phyloP scores from a whole-genome alignment of 1,140 invertebrate genomes.

The Elymnias hypermnestra region DNA sequence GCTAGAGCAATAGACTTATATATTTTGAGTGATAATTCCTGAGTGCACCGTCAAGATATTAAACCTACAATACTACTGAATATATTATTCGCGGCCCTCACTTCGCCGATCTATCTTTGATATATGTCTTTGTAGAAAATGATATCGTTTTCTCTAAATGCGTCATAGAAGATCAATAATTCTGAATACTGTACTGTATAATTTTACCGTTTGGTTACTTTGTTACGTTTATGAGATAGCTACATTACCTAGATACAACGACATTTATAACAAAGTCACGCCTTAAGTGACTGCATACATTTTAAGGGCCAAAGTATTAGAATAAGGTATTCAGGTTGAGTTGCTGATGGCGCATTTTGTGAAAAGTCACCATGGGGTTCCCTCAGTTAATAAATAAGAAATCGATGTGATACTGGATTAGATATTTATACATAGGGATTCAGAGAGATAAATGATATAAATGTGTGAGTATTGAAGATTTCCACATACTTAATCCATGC shows the following conservation, averaged over 20 bases:
- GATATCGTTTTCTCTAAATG: not conserved
- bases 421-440: not conserved
- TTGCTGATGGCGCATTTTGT: not conserved
- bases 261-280: constrained; percentile 1
- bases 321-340: constrained; percentile 2
- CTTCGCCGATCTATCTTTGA: too few relatives aligned
- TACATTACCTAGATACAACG: constrained; percentile 3
- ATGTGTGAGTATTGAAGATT: too few relatives aligned
- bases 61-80: not conserved
- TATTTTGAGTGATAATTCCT: too few relatives aligned
- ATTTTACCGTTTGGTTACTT: too few relatives aligned
- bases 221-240: too few relatives aligned
- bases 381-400: too few relatives aligned
- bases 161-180: not conserved
- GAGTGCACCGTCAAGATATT: constrained; percentile 7
- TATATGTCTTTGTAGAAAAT: not conserved
- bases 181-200: not conserved
- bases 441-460: too few relatives aligned
- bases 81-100: not conserved
- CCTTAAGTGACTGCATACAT: too few relatives aligned
- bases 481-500: too few relatives aligned
- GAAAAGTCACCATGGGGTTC: too few relatives aligned
- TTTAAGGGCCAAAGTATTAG: constrained; percentile 1
- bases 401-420: not conserved
- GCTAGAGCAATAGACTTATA: too few relatives aligned